These are phyloP conservation scores for Ornithorhynchus anatinus DNA, from an alignment of 2,113 vertebrate species.

Conservation along the genomic window DNA sequence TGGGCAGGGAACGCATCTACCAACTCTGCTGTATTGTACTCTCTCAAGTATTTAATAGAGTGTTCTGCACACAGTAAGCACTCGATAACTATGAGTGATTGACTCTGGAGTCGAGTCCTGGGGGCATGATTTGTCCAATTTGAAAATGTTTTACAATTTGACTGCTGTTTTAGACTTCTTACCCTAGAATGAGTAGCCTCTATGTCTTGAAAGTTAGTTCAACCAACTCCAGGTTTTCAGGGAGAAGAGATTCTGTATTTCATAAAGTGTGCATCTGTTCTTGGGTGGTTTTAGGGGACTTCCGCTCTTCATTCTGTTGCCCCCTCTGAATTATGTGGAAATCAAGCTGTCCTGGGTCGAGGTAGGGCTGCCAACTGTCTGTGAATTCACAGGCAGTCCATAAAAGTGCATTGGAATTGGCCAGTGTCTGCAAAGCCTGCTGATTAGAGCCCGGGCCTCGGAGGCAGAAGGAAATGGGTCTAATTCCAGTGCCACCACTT, in stretches of 20 bases:
- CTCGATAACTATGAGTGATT: no score
- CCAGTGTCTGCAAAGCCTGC: no score
- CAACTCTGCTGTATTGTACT: no score
- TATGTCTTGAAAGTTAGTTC: background rate
- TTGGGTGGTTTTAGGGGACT: background rate
- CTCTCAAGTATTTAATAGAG: no score
- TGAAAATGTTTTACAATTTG: background rate
- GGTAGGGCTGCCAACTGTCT: no score
- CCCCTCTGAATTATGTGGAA: no score
- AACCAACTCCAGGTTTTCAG: background rate
- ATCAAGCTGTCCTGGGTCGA: no score
- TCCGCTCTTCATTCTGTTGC: background rate
- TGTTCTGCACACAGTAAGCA: no score
- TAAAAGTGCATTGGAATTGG: no score
- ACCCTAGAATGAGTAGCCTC: background rate
- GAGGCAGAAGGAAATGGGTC: fast-evolving
- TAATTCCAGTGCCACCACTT: fast-evolving
- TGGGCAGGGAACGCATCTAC: no score
- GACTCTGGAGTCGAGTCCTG: no score
- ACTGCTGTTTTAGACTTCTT: background rate
- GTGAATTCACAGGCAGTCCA: no score
- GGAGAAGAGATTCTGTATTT: background rate
- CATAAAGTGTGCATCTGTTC: fast-evolving
- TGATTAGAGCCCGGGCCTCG: fast-evolving
- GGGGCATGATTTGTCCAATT: background rate